Evolutionary conservation across 2,797 vertebrate species (phyloP), one percentile per base, ranked within the genome.

Genomic region (Caiman crocodilus): DNA sequence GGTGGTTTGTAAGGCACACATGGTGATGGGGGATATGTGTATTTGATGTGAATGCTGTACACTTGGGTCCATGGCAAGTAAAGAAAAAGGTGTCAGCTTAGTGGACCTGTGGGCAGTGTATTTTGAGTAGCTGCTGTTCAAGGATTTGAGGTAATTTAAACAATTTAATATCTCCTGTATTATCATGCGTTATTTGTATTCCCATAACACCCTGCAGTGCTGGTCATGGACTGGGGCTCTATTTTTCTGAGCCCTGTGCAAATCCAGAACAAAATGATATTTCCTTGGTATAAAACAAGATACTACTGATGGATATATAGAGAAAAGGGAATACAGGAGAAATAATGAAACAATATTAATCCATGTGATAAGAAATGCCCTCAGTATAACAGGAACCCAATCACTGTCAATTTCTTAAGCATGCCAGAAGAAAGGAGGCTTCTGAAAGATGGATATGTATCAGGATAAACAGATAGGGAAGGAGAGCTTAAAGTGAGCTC

Each of bases 61-160:
- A 3, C 26, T 64, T 75, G 10, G 50, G 17, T 76, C 7, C 67
- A 78, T 77, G 89, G 9, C 4, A 79, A 85, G 30, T 0, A 1
- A 81, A 82, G n/a, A 67, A 50, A 18, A 1, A 1, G 0, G 0
- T 73, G 57, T 18, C 55, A 7, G 0, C 79, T 0, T 16, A 6
- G 79, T 61, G 76, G 71, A 60, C 77, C 32, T 56, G n/a, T 20
- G 16, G 42, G 42, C 42, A 50, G 42, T 50, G 42, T 50, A 10
- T 50, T 50, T 42, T 50, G 42, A 11, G 42, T 50, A 50, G 42
- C 10, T 50, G 42, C 42, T 50, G 42, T 50, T 50, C 42, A 50
- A 50, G 42, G 42, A 50, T 50, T 50, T 50, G 42, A 10, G 42
- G 42, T 50, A 50, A 50, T 50, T 50, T 50, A 50, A 50, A 50